Evolutionary conservation across 2,888 invertebrate species (phyloP), one percentile per base, ranked within the genome.

Genomic region (Deilephila porcellus): DNA sequence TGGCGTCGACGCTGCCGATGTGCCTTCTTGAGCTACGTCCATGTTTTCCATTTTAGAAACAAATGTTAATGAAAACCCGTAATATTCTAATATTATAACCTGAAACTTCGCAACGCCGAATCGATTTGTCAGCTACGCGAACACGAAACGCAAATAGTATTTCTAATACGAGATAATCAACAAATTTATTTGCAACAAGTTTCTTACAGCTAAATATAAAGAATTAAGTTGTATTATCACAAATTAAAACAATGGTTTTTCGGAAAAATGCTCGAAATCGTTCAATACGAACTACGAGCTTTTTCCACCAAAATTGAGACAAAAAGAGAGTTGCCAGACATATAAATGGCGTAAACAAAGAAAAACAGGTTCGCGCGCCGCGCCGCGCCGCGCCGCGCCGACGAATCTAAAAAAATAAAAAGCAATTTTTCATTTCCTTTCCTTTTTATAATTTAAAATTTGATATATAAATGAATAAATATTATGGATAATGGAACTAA

Each of bases 1-100:
- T 45, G 94, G 94, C 71, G 94, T 93, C 37, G 93, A 78, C 72
- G 90, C 92, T 63, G 91, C 84, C 60, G 94, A 93, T 60, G 93
- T 86, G 74, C 93, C 89, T 85, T 93, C 93, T 86, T 90, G 92
- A 75, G 93, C 93, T 76, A 94, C 93, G 79, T 95, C 95, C 95
- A 95, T 95, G 83, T 90, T 94, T 89, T 95, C 95, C 95, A 95
- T 95, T 90, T 87, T 86, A 81, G 56, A 71, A 71, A 59, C 60
- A 70, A 70, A 45, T 73, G 70, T 73, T 70, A 73, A 82, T 78
- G 79, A 82, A 86, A 88, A 86, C 84, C 84, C 83, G 84, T 82
- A 87, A 82, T 79, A 79, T 83, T 83, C 88, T 86, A 85, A 80
- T 81, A 79, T 70, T 84, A 91, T 93, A 93, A 93, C 93, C 93